phyloP scores from a whole-genome alignment of 2,888 invertebrate genomes.

The Odontocolon sp. region DNA sequence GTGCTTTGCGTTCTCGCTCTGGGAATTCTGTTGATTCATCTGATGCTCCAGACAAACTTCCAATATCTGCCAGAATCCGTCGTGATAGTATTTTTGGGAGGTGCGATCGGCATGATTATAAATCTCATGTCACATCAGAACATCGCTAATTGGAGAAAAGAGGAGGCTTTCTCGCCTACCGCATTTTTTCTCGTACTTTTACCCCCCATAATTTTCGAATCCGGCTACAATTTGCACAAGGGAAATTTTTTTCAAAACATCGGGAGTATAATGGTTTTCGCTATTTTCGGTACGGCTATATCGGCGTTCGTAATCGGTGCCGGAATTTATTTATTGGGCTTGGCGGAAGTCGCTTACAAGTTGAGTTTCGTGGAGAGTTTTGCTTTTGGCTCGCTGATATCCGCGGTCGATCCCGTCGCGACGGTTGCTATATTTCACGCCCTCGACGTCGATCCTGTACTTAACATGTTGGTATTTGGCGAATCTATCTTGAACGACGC shows the following conservation, averaged over 20 bases:
- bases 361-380: conserved; percentile 98
- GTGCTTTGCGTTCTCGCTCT: conserved; percentile 97
- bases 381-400: conserved; percentile 98
- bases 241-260: conserved; percentile 98
- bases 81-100: conserved; percentile 97
- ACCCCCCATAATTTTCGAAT: conserved; percentile 99
- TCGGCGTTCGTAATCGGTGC: conserved; percentile 98
- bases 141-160: conserved; percentile 97
- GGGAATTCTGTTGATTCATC: conserved; percentile 96
- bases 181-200: conserved; percentile 98
- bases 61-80: conserved; percentile 99
- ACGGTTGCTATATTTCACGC: conserved; percentile 99
- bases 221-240: conserved; percentile 99
- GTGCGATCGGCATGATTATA: conserved; percentile 94
- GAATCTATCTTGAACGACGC: conserved; percentile 98
- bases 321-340: conserved; percentile 96
- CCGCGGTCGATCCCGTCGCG: conserved; percentile 99
- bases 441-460: conserved; percentile 96
- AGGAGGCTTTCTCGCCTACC: conserved; percentile 99
- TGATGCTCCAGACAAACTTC: conserved; percentile 97
- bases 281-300: conserved; percentile 97
- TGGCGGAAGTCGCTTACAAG: conserved; percentile 95
- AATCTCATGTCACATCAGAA: conserved; percentile 94
- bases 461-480: conserved; percentile 99
- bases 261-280: conserved; percentile 98